Evolutionary conservation across 2,113 vertebrate species (phyloP).

Genomic region (Chaetorhynchus papuensis): DNA sequence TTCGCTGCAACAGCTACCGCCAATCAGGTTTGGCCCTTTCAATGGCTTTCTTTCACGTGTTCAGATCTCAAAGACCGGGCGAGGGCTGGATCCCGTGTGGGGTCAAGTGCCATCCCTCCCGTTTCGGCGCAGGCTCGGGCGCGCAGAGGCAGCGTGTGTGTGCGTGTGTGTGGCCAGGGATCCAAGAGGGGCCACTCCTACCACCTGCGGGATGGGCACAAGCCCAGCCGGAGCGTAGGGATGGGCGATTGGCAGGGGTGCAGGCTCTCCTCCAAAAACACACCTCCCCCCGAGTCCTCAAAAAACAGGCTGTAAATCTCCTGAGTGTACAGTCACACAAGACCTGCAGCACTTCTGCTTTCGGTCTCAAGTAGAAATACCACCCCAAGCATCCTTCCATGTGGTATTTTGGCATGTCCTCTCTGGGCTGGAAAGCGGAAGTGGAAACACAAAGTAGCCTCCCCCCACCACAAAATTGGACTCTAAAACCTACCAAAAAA

Average conservation of each 20-base stretch:
- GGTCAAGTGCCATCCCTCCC: not conserved
- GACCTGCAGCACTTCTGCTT: slow-evolving; percentile 30
- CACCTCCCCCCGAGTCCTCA: not conserved
- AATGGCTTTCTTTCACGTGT: slow-evolving; percentile 82
- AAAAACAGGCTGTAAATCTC: not conserved
- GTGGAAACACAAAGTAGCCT: not conserved
- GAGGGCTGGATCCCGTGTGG: slow-evolving; percentile 1
- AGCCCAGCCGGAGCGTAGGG: not conserved
- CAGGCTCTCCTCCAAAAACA: not conserved
- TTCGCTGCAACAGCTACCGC: slow-evolving; percentile 92
- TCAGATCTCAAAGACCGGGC: slow-evolving; percentile 47
- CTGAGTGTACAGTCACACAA: fast-evolving
- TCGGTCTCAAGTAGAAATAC: slow-evolving; percentile 38
- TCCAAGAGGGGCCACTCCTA: not conserved
- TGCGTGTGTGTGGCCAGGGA: not conserved
- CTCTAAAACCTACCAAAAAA: not conserved
- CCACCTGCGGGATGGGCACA: not conserved
- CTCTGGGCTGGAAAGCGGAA: slow-evolving; percentile 47
- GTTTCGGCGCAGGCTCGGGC: slow-evolving; percentile 21
- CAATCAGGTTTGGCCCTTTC: slow-evolving; percentile 97
- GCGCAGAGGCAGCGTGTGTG: not conserved
- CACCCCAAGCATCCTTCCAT: not conserved
- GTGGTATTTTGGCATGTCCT: slow-evolving; percentile 33
- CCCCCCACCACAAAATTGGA: not conserved
- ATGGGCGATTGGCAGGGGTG: slow-evolving; percentile 8